These are phyloP conservation scores for Xyrichtys novacula DNA, from an alignment of 2,797 vertebrate genomes.

Conservation along the genomic window DNA sequence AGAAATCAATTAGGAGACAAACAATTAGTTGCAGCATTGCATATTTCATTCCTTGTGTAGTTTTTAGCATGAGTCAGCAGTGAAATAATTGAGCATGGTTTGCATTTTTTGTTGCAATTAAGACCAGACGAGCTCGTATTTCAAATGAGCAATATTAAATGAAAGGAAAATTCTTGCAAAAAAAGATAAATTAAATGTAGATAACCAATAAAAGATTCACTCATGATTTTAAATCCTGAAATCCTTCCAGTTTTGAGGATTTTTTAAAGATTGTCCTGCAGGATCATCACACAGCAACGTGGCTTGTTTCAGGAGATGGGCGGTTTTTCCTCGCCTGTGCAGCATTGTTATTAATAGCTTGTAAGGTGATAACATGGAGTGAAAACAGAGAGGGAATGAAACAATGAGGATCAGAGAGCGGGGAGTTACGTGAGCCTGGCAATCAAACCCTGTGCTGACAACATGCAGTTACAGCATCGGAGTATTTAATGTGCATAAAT, in stretches of 20 bases:
- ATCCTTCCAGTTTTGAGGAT: background rate
- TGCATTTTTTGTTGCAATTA: background rate
- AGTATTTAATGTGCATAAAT: constrained; percentile 57
- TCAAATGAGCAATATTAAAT: background rate
- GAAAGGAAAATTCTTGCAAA: background rate
- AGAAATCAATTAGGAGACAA: background rate
- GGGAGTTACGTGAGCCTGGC: constrained; percentile 66
- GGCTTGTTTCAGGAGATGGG: background rate
- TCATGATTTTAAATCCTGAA: background rate
- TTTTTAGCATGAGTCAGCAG: background rate
- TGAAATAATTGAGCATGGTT: background rate
- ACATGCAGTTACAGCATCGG: constrained; percentile 61
- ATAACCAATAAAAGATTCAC: background rate
- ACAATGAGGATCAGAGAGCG: constrained; percentile 59
- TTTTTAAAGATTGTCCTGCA: background rate
- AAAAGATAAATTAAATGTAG: background rate
- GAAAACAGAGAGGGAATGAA: constrained; percentile 67
- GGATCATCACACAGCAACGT: background rate
- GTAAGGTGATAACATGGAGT: constrained; percentile 52
- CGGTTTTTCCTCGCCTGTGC: constrained; percentile 24
- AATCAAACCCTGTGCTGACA: constrained; percentile 41
- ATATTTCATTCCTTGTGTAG: background rate
- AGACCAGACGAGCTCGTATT: background rate
- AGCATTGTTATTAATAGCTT: constrained; percentile 38
- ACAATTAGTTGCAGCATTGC: background rate